Conservation (phyloP, 2,888 invertebrate genomes). For the Electrophaes corylata region DNA sequence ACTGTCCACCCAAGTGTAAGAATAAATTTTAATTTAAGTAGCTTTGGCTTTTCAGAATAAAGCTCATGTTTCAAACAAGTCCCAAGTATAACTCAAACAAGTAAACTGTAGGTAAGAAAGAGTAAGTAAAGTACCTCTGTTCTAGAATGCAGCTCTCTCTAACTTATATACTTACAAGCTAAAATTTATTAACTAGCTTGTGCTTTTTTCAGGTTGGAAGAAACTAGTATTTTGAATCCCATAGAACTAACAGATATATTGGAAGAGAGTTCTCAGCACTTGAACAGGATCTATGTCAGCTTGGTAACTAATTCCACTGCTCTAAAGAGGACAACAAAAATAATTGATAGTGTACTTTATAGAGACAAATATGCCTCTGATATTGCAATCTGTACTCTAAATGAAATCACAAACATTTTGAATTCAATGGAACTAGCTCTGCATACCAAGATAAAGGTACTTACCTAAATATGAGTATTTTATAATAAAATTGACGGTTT, state of each 20-base stretch:
- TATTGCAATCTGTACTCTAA: constrained; percentile 64
- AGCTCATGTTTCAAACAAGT: too few species aligned
- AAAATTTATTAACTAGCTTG: too few species aligned
- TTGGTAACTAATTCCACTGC: constrained; percentile 68
- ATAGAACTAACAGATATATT: constrained; percentile 67
- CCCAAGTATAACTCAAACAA: too few species aligned
- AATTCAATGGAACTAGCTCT: constrained; percentile 72
- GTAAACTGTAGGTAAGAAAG: too few species aligned
- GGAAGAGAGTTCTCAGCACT: constrained; percentile 71
- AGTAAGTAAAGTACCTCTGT: too few species aligned
- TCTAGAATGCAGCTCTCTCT: too few species aligned
- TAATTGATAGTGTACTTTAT: constrained; percentile 64
- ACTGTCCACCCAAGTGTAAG: constrained; percentile 42
- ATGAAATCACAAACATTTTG: constrained; percentile 66
- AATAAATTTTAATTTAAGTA: background rate
- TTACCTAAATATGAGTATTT: background rate
- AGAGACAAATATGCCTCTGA: constrained; percentile 76
- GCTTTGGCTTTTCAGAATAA: too few species aligned
- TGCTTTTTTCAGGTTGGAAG: constrained; percentile 3
- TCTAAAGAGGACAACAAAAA: constrained; percentile 64
- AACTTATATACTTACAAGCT: too few species aligned
- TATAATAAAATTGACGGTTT: too few species aligned
- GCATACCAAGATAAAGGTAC: constrained; percentile 70
- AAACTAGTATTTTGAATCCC: constrained; percentile 39
- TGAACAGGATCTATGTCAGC: constrained; percentile 72